These are phyloP conservation scores for Drosophila pegasa DNA, from an alignment of 2,888 invertebrate genomes.

Conservation along the genomic window DNA sequence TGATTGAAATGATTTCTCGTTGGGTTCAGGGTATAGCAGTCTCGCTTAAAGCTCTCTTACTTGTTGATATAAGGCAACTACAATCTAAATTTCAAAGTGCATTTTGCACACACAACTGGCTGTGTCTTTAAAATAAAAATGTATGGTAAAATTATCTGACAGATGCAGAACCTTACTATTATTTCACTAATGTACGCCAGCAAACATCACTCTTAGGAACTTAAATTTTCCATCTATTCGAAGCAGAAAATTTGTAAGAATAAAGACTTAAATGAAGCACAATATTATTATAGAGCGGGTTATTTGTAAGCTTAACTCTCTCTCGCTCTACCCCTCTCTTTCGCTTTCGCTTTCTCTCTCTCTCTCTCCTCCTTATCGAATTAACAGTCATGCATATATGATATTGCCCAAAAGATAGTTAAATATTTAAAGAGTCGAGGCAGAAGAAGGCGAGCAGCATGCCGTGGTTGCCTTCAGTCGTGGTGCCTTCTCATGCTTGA, in stretches of 20 bases:
- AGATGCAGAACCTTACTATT: too few species aligned
- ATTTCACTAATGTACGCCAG: too few species aligned
- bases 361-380: constrained; percentile 19
- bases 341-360: not conserved
- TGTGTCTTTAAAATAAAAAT: too few species aligned
- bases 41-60: too few species aligned
- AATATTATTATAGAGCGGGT: not conserved
- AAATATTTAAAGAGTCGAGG: constrained; percentile 57
- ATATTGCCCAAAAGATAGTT: constrained; percentile 31
- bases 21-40: too few species aligned
- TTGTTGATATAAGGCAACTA: too few species aligned
- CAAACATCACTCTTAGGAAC: too few species aligned
- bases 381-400: constrained; percentile 33
- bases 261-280: not conserved
- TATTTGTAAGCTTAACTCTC: not conserved
- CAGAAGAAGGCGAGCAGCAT: constrained; percentile 17
- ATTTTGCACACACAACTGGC: too few species aligned
- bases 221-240: too few species aligned
- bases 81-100: too few species aligned
- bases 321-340: not conserved
- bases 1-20: too few species aligned
- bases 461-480: constrained; percentile 32
- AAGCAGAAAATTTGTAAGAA: not conserved
- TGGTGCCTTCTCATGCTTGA: constrained; percentile 63
- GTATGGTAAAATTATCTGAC: too few species aligned